Evolutionary conservation across 1,140 invertebrate genomes (phyloP), one percentile per base, ranked within the genome.

Genomic region (Lepidurus packardi): DNA sequence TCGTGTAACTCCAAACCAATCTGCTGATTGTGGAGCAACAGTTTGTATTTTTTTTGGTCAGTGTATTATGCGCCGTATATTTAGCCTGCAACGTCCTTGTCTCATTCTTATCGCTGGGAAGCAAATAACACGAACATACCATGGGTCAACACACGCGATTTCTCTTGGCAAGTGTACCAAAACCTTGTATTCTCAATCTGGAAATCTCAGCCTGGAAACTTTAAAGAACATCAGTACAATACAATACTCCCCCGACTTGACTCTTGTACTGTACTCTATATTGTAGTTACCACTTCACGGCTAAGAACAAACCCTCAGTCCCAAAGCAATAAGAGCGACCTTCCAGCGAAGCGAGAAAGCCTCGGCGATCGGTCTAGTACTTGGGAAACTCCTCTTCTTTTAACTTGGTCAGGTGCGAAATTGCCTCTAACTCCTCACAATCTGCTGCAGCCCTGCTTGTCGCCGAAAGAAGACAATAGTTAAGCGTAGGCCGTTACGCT

Each of bases 371-470:
- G 53, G 53, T 65, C 53, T 0, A 65, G 53, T 65, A 65, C 53
- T 65, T 21, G 53, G 53, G 53, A 65, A 65, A n/a, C 53, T 65
- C 21, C 53, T 65, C 4, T 25, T n/a, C 8, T 65, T 65, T 65
- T 65, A 65, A 65, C 53, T 65, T 65, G 53, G 16, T 65, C 53
- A 65, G 53, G 53, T 65, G 53, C 21, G 53, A 65, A 65, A 65
- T 65, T 65, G 53, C 53, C 8, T 21, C 21, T 65, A 65, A n/a
- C 53, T 65, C 53, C 16, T 65, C 16, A n/a, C 53, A 65, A 65
- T 65, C 53, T 21, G 47, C n/a, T 13, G 47, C 47, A n/a, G 47
- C 7, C 47, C 21, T 65, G 53, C 9, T 65, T 65, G 53, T 65
- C 53, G 53, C 53, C 21, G 53, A 65, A 65, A 65, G 53, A 65